Percentiles rank a stretch among this genome's conserved stretches.
Evolutionary conservation across 1,140 invertebrate genomes (phyloP).

Genomic region (Drosophila ficusphila): DNA sequence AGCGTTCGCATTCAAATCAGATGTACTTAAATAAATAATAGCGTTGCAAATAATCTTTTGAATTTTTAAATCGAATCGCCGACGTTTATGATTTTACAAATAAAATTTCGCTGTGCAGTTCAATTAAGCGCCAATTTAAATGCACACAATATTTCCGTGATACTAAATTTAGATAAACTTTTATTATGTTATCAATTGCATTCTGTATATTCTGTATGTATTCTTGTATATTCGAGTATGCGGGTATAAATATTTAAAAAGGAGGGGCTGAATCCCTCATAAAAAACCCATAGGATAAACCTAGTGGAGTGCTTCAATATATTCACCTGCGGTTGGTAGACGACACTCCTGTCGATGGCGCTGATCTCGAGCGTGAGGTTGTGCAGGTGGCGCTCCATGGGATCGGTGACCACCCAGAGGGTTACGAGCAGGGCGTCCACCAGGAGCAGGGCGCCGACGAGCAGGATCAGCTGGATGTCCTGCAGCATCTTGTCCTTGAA

Average conservation of each 20-base stretch:
- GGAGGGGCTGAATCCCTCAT: no score
- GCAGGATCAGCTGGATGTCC: conserved; percentile 92
- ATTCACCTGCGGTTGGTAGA: conserved; percentile 93
- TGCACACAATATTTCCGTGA: not conserved
- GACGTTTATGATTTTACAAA: not conserved
- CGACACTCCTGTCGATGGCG: conserved; percentile 90
- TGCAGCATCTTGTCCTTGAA: conserved; percentile 90
- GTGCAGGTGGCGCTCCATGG: conserved; percentile 92
- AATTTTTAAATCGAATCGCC: not conserved
- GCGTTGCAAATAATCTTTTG: conserved; percentile 4
- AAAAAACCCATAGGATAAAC: no score
- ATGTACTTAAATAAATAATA: conserved; percentile 29
- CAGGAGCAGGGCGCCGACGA: conserved; percentile 91
- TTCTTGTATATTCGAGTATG: no score
- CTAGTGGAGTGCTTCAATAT: no score
- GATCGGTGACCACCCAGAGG: conserved; percentile 92
- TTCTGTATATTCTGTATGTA: no score
- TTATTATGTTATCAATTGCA: no score
- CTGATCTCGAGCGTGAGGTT: conserved; percentile 93
- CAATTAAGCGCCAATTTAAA: not conserved
- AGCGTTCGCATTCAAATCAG: conserved; percentile 3
- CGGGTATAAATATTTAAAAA: no score
- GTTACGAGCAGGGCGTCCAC: conserved; percentile 92
- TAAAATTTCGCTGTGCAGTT: not conserved
- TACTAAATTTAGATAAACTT: not conserved